Conservation (phyloP, 2,113 vertebrate genomes). For the Agapornis roseicollis region DNA sequence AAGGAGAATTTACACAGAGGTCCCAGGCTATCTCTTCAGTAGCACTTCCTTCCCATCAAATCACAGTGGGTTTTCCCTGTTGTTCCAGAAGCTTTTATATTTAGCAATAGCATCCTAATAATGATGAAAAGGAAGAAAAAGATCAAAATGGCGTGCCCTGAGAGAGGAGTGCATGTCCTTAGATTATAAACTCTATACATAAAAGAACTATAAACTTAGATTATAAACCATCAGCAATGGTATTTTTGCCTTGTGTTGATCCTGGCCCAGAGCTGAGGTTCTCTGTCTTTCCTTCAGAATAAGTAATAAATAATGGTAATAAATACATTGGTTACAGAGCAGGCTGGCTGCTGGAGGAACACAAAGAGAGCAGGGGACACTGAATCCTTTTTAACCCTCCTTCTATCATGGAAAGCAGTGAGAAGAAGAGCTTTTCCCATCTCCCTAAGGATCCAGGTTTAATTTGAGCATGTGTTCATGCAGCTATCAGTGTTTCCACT, state of each 20-base stretch:
- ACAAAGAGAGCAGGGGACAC: background rate
- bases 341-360: background rate
- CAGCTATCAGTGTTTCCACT: background rate
- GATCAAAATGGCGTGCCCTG: background rate
- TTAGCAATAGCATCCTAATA: background rate
- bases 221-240: background rate
- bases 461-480: background rate
- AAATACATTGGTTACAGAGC: background rate
- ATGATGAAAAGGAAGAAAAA: background rate
- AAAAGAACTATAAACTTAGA: too few species aligned
- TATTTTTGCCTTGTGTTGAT: background rate
- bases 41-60: background rate
- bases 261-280: background rate
- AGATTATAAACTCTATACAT: background rate
- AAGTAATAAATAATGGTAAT: slow-evolving; percentile 21
- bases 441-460: background rate
- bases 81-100: background rate
- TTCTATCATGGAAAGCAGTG: background rate
- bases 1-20: background rate
- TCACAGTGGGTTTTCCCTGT: background rate
- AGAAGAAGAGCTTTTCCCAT: background rate
- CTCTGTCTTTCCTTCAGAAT: background rate
- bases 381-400: background rate
- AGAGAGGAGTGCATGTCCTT: background rate
- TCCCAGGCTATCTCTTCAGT: background rate